These are phyloP conservation scores for Rhynchotus rufescens DNA, from an alignment of 2,797 vertebrate species.

Conservation along the genomic window DNA sequence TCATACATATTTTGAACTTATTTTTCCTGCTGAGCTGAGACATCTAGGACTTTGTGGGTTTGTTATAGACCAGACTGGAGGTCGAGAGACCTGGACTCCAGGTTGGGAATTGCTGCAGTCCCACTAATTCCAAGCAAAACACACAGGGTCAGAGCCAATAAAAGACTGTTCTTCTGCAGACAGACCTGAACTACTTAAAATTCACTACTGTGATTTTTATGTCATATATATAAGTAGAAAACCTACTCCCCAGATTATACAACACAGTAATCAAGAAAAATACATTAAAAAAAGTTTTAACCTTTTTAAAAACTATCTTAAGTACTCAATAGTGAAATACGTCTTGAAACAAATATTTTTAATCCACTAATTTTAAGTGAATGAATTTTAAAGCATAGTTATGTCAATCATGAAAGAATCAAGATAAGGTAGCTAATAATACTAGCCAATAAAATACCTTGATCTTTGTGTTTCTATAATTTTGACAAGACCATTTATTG, in stretches of 20 bases:
- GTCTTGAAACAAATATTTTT: neutral
- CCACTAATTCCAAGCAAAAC: neutral
- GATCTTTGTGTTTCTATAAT: constrained; percentile 92
- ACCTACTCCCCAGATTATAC: no score
- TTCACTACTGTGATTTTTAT: neutral
- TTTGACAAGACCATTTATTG: constrained; percentile 93
- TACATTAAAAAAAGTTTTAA: no score
- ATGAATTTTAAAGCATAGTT: neutral
- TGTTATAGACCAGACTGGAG: neutral
- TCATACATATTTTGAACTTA: neutral
- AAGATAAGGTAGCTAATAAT: constrained; percentile 10
- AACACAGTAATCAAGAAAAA: neutral
- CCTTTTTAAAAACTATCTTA: neutral
- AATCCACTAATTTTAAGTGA: neutral
- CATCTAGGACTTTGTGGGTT: neutral
- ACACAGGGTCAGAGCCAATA: neutral
- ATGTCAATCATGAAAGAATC: neutral
- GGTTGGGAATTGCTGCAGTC: neutral
- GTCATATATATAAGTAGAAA: neutral
- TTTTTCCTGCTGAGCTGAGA: neutral
- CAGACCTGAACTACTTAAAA: neutral
- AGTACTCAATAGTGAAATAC: neutral
- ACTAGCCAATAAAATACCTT: constrained; percentile 81
- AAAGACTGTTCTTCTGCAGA: neutral
- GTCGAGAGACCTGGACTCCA: neutral